A percentile compares a stretch with the other conserved stretches of the same genome.
Evolutionary conservation across 2,888 invertebrate genomes (phyloP).

Genomic region (Ceraclea dissimilis): DNA sequence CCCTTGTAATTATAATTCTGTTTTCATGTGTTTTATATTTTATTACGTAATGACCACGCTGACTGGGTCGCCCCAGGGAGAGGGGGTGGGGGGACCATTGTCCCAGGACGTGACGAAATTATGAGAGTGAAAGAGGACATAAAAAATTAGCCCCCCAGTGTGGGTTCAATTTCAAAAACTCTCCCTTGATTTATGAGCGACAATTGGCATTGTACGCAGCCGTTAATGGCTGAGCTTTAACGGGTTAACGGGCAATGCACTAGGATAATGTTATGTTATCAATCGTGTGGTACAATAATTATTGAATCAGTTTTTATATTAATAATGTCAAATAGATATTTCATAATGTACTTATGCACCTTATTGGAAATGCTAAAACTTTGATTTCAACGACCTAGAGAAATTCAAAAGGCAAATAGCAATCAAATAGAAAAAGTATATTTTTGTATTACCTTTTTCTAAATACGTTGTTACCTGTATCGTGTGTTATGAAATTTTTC

Average conservation of each 20-base stretch:
- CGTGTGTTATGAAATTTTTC: too few relatives aligned
- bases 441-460: too few relatives aligned
- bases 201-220: slow-evolving; percentile 12
- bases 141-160: slow-evolving; percentile 14
- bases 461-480: too few relatives aligned
- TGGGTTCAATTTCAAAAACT: slow-evolving; percentile 12
- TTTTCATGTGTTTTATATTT: slow-evolving; percentile 18
- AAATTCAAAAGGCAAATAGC: too few relatives aligned
- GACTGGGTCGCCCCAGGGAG: background rate
- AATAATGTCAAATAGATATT: too few relatives aligned
- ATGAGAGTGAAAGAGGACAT: slow-evolving; percentile 10
- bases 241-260: background rate
- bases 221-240: slow-evolving; percentile 2
- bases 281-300: background rate
- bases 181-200: slow-evolving; percentile 11
- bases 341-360: too few relatives aligned
- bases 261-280: background rate
- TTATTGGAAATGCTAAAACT: too few relatives aligned
- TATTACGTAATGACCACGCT: slow-evolving; percentile 11
- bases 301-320: too few relatives aligned
- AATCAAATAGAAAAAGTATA: too few relatives aligned
- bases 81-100: slow-evolving; percentile 2
- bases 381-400: too few relatives aligned
- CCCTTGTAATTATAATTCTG: slow-evolving; percentile 15
- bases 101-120: slow-evolving; percentile 11